Conservation (phyloP, 2,797 vertebrate species). For the Sarcophilus harrisii region DNA sequence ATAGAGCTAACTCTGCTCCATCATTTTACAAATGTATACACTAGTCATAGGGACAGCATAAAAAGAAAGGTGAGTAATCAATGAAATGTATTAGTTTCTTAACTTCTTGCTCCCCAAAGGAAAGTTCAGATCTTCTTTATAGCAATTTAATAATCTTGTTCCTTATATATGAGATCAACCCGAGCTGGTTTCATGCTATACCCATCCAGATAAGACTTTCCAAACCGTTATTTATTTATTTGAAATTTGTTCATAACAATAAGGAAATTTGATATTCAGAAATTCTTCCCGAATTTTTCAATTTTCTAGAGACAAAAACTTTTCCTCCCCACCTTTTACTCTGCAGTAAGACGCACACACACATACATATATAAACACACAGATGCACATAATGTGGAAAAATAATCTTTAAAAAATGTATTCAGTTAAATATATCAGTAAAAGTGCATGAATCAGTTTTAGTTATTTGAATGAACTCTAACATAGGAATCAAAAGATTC, state of each 20-base stretch:
- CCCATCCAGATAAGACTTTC: not conserved
- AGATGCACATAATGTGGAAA: not conserved
- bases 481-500: not conserved
- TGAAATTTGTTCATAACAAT: not conserved
- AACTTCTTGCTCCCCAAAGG: fast-evolving
- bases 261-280: not conserved
- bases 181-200: not conserved
- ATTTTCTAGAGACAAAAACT: fast-evolving
- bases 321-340: not conserved
- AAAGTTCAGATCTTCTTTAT: not conserved
- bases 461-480: not conserved
- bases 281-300: not conserved
- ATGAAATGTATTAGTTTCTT: fast-evolving
- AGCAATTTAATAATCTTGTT: fast-evolving
- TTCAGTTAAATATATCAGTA: not conserved
- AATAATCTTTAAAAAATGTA: not conserved
- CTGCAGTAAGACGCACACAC: not conserved
- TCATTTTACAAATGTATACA: not conserved
- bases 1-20: not conserved
- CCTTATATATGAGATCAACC: no score
- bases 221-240: not conserved
- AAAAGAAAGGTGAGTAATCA: not conserved
- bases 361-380: not conserved
- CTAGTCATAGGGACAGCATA: fast-evolving
- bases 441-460: not conserved